phyloP scores from a whole-genome alignment of 2,113 vertebrate species.

The Phoxinus phoxinus region DNA sequence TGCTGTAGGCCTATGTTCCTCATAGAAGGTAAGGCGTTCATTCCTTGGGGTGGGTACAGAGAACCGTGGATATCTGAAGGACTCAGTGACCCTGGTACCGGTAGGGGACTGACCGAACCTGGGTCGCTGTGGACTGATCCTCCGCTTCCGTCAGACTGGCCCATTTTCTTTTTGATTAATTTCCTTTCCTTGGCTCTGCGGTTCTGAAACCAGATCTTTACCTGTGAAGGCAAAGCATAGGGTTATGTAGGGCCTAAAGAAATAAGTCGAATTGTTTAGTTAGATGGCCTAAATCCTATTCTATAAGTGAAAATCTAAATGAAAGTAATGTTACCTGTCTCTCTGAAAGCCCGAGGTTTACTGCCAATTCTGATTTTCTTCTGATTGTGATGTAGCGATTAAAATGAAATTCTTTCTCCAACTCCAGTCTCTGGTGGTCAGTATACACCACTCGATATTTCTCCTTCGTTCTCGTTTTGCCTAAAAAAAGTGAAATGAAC shows the following conservation, averaged over 20 bases:
- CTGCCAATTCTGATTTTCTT: slow-evolving; percentile 92
- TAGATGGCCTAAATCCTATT: neutral
- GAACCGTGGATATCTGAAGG: slow-evolving; percentile 78
- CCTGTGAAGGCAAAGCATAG: slow-evolving; percentile 69
- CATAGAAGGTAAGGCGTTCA: slow-evolving; percentile 84
- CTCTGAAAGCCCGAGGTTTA: slow-evolving; percentile 92
- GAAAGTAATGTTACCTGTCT: slow-evolving; percentile 84
- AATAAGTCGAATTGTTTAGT: neutral
- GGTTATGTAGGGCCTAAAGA: neutral
- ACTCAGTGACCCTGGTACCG: slow-evolving; percentile 80
- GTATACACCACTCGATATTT: slow-evolving; percentile 96
- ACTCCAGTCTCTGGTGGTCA: slow-evolving; percentile 92
- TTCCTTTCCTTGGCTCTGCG: slow-evolving; percentile 93
- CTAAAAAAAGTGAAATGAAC: slow-evolving; percentile 66
- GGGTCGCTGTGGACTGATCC: slow-evolving; percentile 90
- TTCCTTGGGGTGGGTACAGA: slow-evolving; percentile 80
- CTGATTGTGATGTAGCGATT: slow-evolving; percentile 94
- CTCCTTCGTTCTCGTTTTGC: slow-evolving; percentile 97
- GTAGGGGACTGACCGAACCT: slow-evolving; percentile 88
- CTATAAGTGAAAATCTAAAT: neutral
- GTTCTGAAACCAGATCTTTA: slow-evolving; percentile 98
- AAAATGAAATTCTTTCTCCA: slow-evolving; percentile 97
- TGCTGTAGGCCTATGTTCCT: slow-evolving; percentile 82
- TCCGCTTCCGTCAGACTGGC: slow-evolving; percentile 87
- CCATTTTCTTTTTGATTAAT: slow-evolving; percentile 92